phyloP scores from a whole-genome alignment of 2,797 vertebrate genomes.

The Periophthalmus magnuspinnatus region DNA sequence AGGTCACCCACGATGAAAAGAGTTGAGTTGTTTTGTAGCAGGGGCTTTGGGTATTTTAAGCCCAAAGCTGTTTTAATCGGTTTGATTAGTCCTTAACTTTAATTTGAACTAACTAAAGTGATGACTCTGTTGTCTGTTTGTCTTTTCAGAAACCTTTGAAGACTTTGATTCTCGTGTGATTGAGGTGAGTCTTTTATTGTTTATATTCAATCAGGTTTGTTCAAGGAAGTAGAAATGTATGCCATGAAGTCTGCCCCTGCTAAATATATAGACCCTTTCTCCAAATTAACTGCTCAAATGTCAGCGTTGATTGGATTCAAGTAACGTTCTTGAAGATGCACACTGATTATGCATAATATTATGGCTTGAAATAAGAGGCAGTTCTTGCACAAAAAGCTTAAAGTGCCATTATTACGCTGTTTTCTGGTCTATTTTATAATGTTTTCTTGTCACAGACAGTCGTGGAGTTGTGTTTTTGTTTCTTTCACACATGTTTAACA shows the following conservation, averaged over 20 bases:
- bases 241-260: not conserved
- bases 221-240: not conserved
- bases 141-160: constrained; percentile 85
- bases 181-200: constrained; percentile 82
- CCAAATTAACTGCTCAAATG: not conserved
- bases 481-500: too few species aligned
- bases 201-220: not conserved
- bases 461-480: too few species aligned
- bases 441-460: too few species aligned
- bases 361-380: not conserved
- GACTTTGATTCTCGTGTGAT: constrained; percentile 90
- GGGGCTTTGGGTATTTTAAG: constrained; percentile 27
- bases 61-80: not conserved
- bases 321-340: not conserved
- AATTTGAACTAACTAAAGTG: not conserved
- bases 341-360: not conserved
- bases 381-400: not conserved
- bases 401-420: too few species aligned
- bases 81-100: not conserved
- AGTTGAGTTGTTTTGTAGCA: constrained; percentile 33
- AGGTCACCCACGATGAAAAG: constrained; percentile 58
- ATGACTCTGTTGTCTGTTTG: not conserved
- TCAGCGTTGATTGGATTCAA: not conserved
- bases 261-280: not conserved
- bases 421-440: too few species aligned